Evolutionary conservation across 1,140 invertebrate species (phyloP).

Genomic region (Steinernema khuongi): DNA sequence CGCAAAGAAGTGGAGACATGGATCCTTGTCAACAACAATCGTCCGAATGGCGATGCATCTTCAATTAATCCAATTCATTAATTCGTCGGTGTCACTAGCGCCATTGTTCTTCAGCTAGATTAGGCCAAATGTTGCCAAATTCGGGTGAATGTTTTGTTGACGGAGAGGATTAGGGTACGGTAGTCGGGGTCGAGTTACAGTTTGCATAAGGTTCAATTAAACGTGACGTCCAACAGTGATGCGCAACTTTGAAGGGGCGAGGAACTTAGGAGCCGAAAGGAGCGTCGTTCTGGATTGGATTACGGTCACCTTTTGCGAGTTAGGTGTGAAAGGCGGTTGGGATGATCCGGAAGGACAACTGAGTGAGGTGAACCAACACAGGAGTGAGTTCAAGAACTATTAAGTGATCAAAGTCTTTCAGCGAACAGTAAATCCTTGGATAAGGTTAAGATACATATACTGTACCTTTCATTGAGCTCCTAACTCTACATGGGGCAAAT

Average conservation of each 20-base stretch:
- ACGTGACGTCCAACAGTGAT: neutral
- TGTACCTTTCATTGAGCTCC: too few relatives aligned
- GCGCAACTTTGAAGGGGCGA: neutral
- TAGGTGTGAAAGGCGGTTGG: neutral
- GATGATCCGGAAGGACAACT: neutral
- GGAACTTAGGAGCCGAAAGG: neutral
- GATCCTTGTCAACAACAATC: constrained; percentile 3
- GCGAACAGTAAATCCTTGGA: too few relatives aligned
- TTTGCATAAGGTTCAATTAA: constrained; percentile 9
- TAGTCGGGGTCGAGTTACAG: neutral
- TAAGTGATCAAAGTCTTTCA: too few relatives aligned
- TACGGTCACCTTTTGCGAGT: neutral
- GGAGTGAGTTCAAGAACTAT: too few relatives aligned
- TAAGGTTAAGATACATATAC: too few relatives aligned
- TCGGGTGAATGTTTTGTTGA: neutral
- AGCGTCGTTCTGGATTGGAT: constrained; percentile 8
- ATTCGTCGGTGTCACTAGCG: neutral
- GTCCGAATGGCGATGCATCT: neutral
- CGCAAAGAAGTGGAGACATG: neutral
- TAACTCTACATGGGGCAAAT: too few relatives aligned
- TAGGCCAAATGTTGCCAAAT: constrained; percentile 13
- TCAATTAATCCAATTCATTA: constrained; percentile 9
- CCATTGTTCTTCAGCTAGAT: neutral
- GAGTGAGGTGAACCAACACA: too few relatives aligned
- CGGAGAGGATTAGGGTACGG: constrained; percentile 1